Evolutionary conservation across 2,797 vertebrate species (phyloP), one percentile per base, ranked within the genome.

Genomic region (Jordanella pulchra): DNA sequence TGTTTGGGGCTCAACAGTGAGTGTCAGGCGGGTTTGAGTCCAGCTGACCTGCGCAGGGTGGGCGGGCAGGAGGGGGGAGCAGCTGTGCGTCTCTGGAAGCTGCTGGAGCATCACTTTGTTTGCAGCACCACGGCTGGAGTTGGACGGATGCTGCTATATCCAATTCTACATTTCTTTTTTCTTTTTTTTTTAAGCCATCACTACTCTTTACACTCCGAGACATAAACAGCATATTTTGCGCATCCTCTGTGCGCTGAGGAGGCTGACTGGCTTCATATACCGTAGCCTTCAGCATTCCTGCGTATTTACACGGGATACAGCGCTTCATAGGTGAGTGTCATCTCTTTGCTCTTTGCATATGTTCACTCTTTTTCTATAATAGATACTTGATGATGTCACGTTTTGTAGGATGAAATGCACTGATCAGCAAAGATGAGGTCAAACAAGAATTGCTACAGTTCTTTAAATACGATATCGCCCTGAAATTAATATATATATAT

Each of bases 11-110:
- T 76, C 60, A 82, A 25, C 82, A 76, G 83, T 86, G 77, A 67
- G 69, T 85, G 87, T 86, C 85, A 85, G 78, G 74, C 71, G 76
- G 79, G 79, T 83, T 80, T 82, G 67, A 81, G 81, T 89, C 77
- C 85, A 84, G 87, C 90, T 91, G 90, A 91, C 90, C 91, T 84
- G 89, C 86, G 67, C 79, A 80, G 83, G 85, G 87, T 32, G 55
- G 28, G 42, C 15, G 69, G 10, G 67, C 51, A 30, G 67, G 25
- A 27, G 32, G 51, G 48, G 54, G 73, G 35, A 39, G 66, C 89
- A 91, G 91, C 89, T 89, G 90, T 85, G 86, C 72, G 61, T 85
- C 79, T 70, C 73, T 73, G 81, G 73, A 68, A 76, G 75, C 79
- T 54, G 42, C 48, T 82, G 35, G 35, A 39, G 35, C 67, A 28